Base-by-base conservation (phyloP, 2,888 invertebrate species). In the Ochropacha duplaris region DNA sequence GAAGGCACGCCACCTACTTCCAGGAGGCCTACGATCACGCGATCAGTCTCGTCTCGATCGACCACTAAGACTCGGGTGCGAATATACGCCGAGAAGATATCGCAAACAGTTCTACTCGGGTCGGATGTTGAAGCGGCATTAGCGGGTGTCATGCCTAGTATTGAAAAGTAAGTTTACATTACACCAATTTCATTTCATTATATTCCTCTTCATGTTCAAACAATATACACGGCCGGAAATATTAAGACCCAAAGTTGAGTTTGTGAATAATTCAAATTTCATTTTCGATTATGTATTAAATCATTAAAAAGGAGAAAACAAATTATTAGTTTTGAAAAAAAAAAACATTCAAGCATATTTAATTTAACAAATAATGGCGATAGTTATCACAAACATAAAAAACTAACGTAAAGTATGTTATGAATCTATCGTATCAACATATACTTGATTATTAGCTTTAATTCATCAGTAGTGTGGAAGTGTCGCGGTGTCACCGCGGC, bases 21-120 rank as follows among this genome's bases (percentile, higher is more conserved):
- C 5, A 79, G 90, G 54, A 79, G 92, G 8, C 90, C 92, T 0
- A 87, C 92, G 3, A 80, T 92, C 26, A 78, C 87, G 4, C 82
- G 92, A 1, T 91, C 93, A 0, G 74, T 77, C 26, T 91, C 92
- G 0, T 87, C 92, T 8, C 84, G 92, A 14, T 82, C 88, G 12
- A 79, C 88, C 1, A 83, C 84, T 16, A 90, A 89, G 69, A 81
- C 87, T 6, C 83, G 91, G 28, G 90, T 96, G 0, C 94, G 95
- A 74, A 97, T 97, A 66, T 97, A 96, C 81, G 97, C 97, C 68
- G 97, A 97, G 85, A 96, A 94, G 36, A 93, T 94, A 54, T 94
- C 95, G 14, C 97, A 97, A 83, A 97, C 97, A 0, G 96, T 96
- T 24, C 85, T 97, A 55, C 94, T 96, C 0, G 94, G 95, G 56